Evolutionary conservation across 2,797 vertebrate genomes (phyloP), one percentile per base, ranked within the genome.

Genomic region (Parauchenoglanis punctatus): DNA sequence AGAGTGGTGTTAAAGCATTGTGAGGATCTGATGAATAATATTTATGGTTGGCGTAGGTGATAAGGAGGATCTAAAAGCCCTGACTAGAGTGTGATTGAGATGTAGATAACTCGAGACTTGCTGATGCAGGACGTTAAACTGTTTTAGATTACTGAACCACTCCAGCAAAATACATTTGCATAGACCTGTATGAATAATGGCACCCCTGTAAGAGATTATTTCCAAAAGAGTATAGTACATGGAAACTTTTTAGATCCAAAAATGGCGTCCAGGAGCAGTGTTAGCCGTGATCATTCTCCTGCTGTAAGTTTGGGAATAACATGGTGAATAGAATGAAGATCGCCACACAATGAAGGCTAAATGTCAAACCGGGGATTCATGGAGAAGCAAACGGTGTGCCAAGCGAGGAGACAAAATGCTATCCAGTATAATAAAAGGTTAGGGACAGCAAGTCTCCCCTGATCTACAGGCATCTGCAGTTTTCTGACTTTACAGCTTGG

Each of bases 401-500:
- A 52, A 52, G 81, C 1, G 17, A 52, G n/a, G 20, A 82, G 17
- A 82, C 44, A 31, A 83, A 83, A 83, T 67, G 59, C 61, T 46
- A 46, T 49, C n/a, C 59, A 2, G 81, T 49, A 7, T 46, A 49
- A 65, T 65, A 65, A 49, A 49, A 59, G 23, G 40, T 65, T 20
- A 10, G 25, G 44, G 44, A 82, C 40, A 61, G 44, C 11, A 49
- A n/a, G 59, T 63, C 59, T 49, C 6, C 25, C 13, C 80, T 49
- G 23, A 49, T n/a, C 61, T 18, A 65, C 59, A 28, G 46, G 15
- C 61, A 13, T 83, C 81, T 83, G 81, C 61, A 83, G 44, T 65
- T 67, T 31, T 83, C 61, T 49, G 61, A 28, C 44, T 82, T 67
- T 67, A 18, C 0, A 83, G 81, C 40, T 82, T 83, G 81, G 81